Evolutionary conservation across 2,113 vertebrate species (phyloP).

Genomic region (Nerophis ophidion): DNA sequence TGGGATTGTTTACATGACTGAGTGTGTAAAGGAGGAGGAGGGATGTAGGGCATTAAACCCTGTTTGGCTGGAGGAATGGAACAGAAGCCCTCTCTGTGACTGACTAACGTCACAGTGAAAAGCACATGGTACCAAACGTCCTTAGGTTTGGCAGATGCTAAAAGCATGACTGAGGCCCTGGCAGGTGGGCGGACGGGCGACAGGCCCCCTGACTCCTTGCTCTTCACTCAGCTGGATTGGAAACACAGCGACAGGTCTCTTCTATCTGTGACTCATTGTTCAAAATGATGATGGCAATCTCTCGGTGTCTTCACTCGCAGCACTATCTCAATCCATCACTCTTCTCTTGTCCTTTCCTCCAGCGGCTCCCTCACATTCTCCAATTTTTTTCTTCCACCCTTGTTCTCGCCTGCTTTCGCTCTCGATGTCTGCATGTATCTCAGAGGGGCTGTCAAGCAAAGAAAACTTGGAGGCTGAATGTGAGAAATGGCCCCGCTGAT

Average conservation of each 20-base stretch:
- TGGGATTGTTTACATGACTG: conserved; percentile 51
- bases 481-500: conserved; percentile 37
- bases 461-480: conserved; percentile 28
- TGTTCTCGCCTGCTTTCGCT: conserved; percentile 13
- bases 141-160: conserved; percentile 58
- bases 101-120: conserved; percentile 50
- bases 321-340: conserved; percentile 47
- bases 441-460: conserved; percentile 36
- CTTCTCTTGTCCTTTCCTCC: conserved; percentile 28
- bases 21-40: neutral
- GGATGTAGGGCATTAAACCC: conserved; percentile 35
- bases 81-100: conserved; percentile 59
- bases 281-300: conserved; percentile 47
- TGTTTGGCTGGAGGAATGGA: conserved; percentile 42
- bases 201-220: conserved; percentile 1
- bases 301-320: conserved; percentile 35
- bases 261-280: conserved; percentile 55
- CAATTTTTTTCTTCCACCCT: conserved; percentile 22
- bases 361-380: conserved; percentile 26
- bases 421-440: conserved; percentile 27
- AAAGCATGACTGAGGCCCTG: conserved; percentile 53
- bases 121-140: conserved; percentile 59
- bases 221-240: conserved; percentile 30
- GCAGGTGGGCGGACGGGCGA: conserved; percentile 47
- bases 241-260: conserved; percentile 37